These are phyloP conservation scores for Eublepharis macularius DNA, from an alignment of 2,113 vertebrate species.

Conservation along the genomic window DNA sequence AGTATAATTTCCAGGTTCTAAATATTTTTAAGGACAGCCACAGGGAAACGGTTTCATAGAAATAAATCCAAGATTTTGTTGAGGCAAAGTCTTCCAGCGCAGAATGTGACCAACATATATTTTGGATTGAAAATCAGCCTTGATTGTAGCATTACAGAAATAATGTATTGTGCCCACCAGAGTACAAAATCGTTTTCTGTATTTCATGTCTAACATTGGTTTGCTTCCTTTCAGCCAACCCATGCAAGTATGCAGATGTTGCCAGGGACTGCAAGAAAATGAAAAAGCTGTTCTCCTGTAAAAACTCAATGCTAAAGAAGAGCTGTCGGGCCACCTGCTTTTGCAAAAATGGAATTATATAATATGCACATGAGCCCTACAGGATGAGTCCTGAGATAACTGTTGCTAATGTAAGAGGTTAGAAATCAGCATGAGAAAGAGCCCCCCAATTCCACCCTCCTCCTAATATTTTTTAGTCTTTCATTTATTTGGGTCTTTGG, in stretches of 20 bases:
- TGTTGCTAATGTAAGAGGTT: background rate
- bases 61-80: background rate
- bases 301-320: background rate
- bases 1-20: background rate
- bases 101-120: background rate
- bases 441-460: no score
- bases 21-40: background rate
- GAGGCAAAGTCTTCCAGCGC: background rate
- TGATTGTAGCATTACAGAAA: background rate
- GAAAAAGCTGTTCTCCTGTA: conserved; percentile 9
- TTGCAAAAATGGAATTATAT: conserved; percentile 48
- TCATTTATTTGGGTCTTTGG: background rate
- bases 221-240: conserved; percentile 51
- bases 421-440: background rate
- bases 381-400: background rate
- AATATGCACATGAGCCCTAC: background rate
- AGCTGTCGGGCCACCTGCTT: conserved; percentile 43
- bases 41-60: background rate
- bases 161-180: no score
- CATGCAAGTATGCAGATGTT: conserved; percentile 21
- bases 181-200: background rate
- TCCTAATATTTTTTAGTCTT: background rate
- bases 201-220: background rate
- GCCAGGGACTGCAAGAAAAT: conserved; percentile 8
- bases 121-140: background rate